Evolutionary conservation across 2,113 vertebrate genomes (phyloP), one percentile per base, ranked within the genome.

Genomic region (Macheiramphus alcinus): DNA sequence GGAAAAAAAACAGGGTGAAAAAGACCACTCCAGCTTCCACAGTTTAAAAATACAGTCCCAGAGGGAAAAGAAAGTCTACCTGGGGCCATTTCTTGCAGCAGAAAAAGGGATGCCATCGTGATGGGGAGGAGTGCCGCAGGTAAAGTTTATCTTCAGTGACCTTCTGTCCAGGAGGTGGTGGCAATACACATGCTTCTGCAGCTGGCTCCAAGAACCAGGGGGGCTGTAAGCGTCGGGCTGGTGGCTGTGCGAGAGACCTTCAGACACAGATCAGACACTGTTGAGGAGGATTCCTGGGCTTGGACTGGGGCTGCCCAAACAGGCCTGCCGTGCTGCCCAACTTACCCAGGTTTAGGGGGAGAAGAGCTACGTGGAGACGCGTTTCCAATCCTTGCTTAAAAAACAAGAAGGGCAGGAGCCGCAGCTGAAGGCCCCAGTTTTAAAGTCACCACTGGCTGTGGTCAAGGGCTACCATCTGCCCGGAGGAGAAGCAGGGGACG

Each of bases 151-250:
- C 40, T 67, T 72, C 58, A 23, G 13, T n/a, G 38, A 53, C 32
- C 13, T 34, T 31, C 3, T 9, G 32, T 19, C 34, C 1, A 0
- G 47, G 34, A 55, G 29, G 10, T 0, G 2, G 32, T 86, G 90
- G 36, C 17, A 14, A 6, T 21, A 3, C 34, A 4, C 29, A 10
- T 1, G 0, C 13, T 34, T 42, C 19, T 3, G 1, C 16, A 26
- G 36, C 21, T 75, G 58, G 48, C 38, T 59, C 13, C 91, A 20
- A 59, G n/a, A 61, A 3, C 29, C 7, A 1, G 29, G 9, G 12
- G 21, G 10, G 4, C 34, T 40, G 13, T 6, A 10, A 12, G 6
- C 11, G 1, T 43, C 71, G 19, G 48, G 40, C 48, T 47, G 45
- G 25, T 16, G 12, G 23, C 27, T 63, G 36, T 11, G 55, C 1